phyloP scores from a whole-genome alignment of 2,113 vertebrate species.

The Varanus salvator region DNA sequence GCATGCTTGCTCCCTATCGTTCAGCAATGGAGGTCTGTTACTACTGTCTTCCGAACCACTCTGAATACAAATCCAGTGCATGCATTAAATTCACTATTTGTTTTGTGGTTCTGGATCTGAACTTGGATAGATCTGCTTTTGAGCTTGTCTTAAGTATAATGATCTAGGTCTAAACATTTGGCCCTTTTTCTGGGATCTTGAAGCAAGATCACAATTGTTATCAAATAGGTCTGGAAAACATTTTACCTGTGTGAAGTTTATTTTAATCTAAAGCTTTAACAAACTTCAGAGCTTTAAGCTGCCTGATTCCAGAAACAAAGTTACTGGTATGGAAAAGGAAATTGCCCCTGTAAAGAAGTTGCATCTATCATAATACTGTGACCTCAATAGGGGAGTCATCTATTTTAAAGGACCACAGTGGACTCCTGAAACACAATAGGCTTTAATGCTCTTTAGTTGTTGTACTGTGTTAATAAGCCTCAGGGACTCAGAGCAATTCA shows the following conservation, averaged over 20 bases:
- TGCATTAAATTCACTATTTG: not conserved
- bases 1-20: too few species aligned
- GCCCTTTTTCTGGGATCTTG: not conserved
- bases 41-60: not conserved
- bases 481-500: slow-evolving; percentile 66
- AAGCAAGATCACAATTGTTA: not conserved
- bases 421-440: slow-evolving; percentile 63
- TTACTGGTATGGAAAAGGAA: slow-evolving; percentile 43
- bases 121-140: not conserved
- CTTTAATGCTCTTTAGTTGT: slow-evolving; percentile 64
- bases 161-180: not conserved
- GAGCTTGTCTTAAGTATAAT: not conserved
- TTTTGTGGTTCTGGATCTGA: not conserved
- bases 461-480: slow-evolving; percentile 71
- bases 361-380: slow-evolving; percentile 43
- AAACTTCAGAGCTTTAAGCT: slow-evolving; percentile 26
- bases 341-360: slow-evolving; percentile 45
- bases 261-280: not conserved
- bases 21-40: not conserved
- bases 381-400: slow-evolving; percentile 47
- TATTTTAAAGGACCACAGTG: slow-evolving; percentile 59
- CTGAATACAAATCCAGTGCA: not conserved
- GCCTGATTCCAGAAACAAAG: slow-evolving; percentile 33
- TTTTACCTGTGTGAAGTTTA: slow-evolving; percentile 10
- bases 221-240: slow-evolving; percentile 11